Percentiles rank a stretch among this genome's conserved stretches.
These are phyloP conservation scores for Myrmecophaga tridactyla DNA, from an alignment of 2,113 vertebrate species.

Conservation along the genomic window DNA sequence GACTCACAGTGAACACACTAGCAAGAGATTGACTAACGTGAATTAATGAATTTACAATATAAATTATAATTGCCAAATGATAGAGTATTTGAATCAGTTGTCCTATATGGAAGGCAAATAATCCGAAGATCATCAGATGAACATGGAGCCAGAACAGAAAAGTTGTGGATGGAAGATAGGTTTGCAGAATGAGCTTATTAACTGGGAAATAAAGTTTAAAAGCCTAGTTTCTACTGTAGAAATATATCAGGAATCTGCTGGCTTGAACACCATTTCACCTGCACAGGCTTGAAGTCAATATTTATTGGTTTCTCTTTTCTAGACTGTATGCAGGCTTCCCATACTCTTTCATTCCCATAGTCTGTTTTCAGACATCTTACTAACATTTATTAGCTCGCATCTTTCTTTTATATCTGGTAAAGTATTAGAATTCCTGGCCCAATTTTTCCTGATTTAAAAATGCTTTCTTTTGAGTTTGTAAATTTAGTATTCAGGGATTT, in stretches of 20 bases:
- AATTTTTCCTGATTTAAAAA: background rate
- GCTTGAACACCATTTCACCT: background rate
- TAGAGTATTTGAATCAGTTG: background rate
- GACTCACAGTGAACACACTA: background rate
- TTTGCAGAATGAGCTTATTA: background rate
- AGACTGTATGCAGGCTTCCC: background rate
- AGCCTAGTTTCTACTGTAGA: background rate
- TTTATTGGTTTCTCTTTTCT: background rate
- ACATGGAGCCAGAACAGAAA: background rate
- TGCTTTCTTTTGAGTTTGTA: slow-evolving; percentile 18
- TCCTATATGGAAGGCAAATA: background rate
- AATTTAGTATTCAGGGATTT: background rate
- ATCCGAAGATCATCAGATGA: background rate
- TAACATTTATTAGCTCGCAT: background rate
- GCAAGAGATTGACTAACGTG: background rate
- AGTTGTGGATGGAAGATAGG: background rate
- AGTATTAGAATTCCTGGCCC: slow-evolving; percentile 15
- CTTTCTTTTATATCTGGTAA: background rate
- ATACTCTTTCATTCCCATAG: background rate
- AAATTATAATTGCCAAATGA: background rate
- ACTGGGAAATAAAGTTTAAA: background rate
- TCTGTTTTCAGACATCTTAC: slow-evolving; percentile 2
- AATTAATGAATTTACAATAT: slow-evolving; percentile 40
- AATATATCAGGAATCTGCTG: background rate
- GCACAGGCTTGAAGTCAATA: background rate